These are phyloP conservation scores for Corythoichthys intestinalis DNA, from an alignment of 2,113 vertebrate genomes.

Conservation along the genomic window DNA sequence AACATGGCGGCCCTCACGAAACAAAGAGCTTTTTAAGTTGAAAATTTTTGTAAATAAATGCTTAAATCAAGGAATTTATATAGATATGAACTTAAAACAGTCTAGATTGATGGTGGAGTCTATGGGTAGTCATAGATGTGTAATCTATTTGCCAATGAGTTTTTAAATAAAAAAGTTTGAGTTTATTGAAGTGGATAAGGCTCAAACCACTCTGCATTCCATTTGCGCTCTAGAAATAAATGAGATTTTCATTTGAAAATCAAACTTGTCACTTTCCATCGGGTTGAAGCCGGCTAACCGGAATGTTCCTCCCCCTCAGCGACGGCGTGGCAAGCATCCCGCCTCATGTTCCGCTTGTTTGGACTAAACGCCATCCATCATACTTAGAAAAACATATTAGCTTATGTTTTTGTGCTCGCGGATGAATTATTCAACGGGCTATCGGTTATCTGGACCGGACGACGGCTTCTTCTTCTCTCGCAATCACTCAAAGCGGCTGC, in stretches of 20 bases:
- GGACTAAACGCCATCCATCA: slow-evolving; percentile 54
- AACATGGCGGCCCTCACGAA: too few species aligned
- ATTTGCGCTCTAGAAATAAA: neutral
- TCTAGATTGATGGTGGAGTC: too few species aligned
- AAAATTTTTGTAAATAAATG: too few species aligned
- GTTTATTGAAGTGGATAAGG: neutral
- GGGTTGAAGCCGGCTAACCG: neutral
- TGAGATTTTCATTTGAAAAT: slow-evolving; percentile 1
- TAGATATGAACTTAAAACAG: too few species aligned
- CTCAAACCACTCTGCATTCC: neutral
- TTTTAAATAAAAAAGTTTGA: too few species aligned
- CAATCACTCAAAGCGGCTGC: slow-evolving; percentile 42
- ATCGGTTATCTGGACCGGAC: slow-evolving; percentile 42
- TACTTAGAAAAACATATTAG: slow-evolving; percentile 43
- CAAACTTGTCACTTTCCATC: slow-evolving; percentile 2
- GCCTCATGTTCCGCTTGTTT: slow-evolving; percentile 39
- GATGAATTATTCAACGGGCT: slow-evolving; percentile 57
- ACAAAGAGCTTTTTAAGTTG: too few species aligned
- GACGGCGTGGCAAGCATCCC: slow-evolving; percentile 18
- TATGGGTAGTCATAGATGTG: too few species aligned
- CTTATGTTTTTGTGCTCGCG: slow-evolving; percentile 43
- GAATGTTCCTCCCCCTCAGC: slow-evolving; percentile 4
- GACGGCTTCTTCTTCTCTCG: slow-evolving; percentile 26
- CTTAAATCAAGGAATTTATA: too few species aligned
- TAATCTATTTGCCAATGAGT: too few species aligned